Base-by-base conservation (phyloP, 2,888 invertebrate species). In the Amiota mariae region DNA sequence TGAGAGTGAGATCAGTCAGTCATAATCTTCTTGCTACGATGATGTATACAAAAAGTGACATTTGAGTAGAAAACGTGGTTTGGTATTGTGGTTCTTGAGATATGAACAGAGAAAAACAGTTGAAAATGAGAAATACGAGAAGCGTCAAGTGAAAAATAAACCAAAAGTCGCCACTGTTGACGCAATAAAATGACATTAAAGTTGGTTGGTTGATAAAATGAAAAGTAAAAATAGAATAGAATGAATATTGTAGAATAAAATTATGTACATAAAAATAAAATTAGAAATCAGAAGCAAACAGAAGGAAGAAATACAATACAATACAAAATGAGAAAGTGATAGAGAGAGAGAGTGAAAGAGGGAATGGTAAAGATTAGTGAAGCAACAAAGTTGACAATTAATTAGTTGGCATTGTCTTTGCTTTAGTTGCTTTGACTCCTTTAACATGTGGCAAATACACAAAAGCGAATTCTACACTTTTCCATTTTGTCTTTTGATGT, bases 81-180 rank as follows among this genome's bases (percentile, higher is more conserved):
- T 54, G 54, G 8, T 13, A n/a, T 13, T 54, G 54, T 54, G 54
- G 36, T 36, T 36, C 6, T 24, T 13, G 3, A 36, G 59, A 61
- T 51, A 71, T 67, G 18, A 47, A 20, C 56, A 20, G 47, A 59
- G 74, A 64, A 59, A 74, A 71, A 71, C 66, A n/a, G 24, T 24
- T 24, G 20, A 72, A 24, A 51, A 48, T 66, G 71, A 64, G 49
- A 6, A 63, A 11, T 15, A 72, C 1, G 18, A 57, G 10, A 18
- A 10, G 11, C 20, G 20, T 20, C 18, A 47, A 51, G 13, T 46
- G 51, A 9, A 20, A 64, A 71, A 54, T 63, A 66, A 54, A 13
- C 70, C 47, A 61, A 71, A 72, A 78, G 73, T 70, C 74, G 75
- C 72, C 76, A 77, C 77, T 80, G 81, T 84, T 85, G 81, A 81